Base-by-base conservation (phyloP, 2,888 invertebrate genomes). In the Panorpa germanica region DNA sequence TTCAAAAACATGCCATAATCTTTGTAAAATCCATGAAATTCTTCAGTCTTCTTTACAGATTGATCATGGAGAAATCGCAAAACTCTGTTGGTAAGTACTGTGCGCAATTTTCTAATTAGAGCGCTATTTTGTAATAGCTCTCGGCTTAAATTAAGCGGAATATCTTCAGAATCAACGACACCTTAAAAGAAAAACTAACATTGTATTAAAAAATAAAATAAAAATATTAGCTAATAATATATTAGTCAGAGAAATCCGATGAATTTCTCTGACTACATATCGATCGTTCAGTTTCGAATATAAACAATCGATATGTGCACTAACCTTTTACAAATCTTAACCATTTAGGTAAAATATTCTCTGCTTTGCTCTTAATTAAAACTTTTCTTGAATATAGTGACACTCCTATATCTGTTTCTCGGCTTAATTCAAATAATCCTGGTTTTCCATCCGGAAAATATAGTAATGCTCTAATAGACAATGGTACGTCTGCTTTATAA, bases 81-180 rank as follows among this genome's bases (percentile, higher is more conserved):
- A 28, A 88, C 64, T 36, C 82, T 66, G 39, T 75, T 75, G 1
- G 88, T 83, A 16, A 95, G 56, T 14, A 93, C 86, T 34, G 69
- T 71, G 26, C 77, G 65, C 7, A 95, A 55, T 59, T 86, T 88
- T 33, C 81, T 69, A 40, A 96, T 90, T 4, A 96, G 61, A 14
- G 73, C 67, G 52, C 88, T 90, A 46, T 96, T 93, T 56, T 96
- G 96, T 28, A 96, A 59, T 35, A 96, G 56, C 55, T 96, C 96
- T 47, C 96, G 66, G 49, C 93, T 95, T 36, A 96, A 63, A 66
- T 96, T 96, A 32, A 96, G 59, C 23, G 96, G 96, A 59, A 96
- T 93, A 55, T 96, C 96, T 61, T 96, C 96, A 2, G 91, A 93
- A 60, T 96, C 96, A 10, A 96, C 90, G 17, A 96, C 93, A 47